Conservation (phyloP, 2,113 vertebrate genomes). For the Corvus moneduloides region DNA sequence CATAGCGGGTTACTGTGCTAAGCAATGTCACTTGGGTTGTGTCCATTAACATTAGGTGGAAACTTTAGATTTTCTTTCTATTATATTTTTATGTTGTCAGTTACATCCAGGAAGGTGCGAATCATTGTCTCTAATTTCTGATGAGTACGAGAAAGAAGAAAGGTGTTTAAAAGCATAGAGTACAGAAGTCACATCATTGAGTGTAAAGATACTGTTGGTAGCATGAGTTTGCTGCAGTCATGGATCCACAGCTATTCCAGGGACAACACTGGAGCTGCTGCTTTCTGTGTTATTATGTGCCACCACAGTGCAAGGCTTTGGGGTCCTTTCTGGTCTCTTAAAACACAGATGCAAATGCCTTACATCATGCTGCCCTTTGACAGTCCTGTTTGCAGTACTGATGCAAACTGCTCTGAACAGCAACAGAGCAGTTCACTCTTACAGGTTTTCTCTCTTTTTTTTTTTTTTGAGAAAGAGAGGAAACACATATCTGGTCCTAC, state of each 20-base stretch:
- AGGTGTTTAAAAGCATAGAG: neutral
- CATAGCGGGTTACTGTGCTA: neutral
- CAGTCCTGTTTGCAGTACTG: neutral
- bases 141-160: neutral
- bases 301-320: neutral
- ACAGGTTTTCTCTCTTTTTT: neutral
- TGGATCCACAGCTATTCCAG: neutral
- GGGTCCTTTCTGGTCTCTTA: neutral
- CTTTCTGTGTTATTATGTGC: too few relatives aligned
- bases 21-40: neutral
- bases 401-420: neutral
- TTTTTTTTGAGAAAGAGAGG: too few relatives aligned
- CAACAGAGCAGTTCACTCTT: neutral
- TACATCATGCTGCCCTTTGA: neutral
- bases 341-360: neutral
- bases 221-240: neutral
- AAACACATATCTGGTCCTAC: neutral
- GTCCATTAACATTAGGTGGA: neutral
- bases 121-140: neutral
- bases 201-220: fast-evolving
- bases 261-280: neutral
- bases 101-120: neutral
- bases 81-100: neutral
- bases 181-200: neutral
- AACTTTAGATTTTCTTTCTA: neutral